Evolutionary conservation across 2,113 vertebrate species (phyloP).

Genomic region (Gobio gobio): DNA sequence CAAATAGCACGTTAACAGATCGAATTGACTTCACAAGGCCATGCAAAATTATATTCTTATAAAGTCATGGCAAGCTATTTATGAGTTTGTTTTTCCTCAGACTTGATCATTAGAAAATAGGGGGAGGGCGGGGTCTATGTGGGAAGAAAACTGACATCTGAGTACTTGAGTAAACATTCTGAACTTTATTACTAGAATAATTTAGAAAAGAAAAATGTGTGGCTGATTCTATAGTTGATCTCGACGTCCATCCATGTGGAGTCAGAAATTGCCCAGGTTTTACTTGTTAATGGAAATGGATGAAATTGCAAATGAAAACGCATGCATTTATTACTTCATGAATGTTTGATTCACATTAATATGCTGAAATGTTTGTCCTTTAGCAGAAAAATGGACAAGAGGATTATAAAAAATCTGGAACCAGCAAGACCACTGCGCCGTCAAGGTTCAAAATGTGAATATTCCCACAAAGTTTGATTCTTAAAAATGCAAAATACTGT

Average conservation of each 20-base stretch:
- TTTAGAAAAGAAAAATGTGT: not conserved
- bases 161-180: not conserved
- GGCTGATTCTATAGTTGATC: not conserved
- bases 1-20: not conserved
- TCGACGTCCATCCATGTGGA: not conserved
- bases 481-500: not conserved
- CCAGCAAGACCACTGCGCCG: slow-evolving; percentile 78
- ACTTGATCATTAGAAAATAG: not conserved
- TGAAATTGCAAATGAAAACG: not conserved
- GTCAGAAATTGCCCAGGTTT: not conserved
- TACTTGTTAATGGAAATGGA: not conserved
- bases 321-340: not conserved
- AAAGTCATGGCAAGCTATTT: not conserved
- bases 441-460: slow-evolving; percentile 53
- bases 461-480: not conserved
- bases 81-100: not conserved
- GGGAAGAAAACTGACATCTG: too few species aligned
- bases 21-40: not conserved
- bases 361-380: not conserved
- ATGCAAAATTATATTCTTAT: not conserved
- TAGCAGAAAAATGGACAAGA: slow-evolving; percentile 72
- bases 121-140: not conserved
- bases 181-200: not conserved
- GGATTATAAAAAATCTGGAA: slow-evolving; percentile 70
- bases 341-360: not conserved